phyloP scores from a whole-genome alignment of 2,797 vertebrate genomes.

The Pangasius sanitwongsei region DNA sequence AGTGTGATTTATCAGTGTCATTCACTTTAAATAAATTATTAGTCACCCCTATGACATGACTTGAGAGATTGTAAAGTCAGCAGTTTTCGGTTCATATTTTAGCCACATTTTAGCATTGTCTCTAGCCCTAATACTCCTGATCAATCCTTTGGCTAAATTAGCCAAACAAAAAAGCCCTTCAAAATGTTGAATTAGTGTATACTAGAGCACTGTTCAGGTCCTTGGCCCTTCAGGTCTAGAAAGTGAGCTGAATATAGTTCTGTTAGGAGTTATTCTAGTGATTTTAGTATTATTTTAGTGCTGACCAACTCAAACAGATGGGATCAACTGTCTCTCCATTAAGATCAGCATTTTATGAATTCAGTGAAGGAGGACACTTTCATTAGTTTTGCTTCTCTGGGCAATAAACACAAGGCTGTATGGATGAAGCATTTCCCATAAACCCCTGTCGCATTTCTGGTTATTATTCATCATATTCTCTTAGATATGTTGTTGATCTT shows the following conservation, averaged over 20 bases:
- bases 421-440: background rate
- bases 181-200: no score
- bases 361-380: background rate
- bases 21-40: background rate
- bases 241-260: background rate
- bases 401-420: background rate
- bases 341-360: background rate
- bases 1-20: background rate
- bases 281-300: constrained; percentile 3
- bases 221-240: background rate
- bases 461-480: background rate
- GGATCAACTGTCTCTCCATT: background rate
- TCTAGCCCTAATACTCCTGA: background rate
- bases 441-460: background rate
- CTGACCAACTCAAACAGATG: background rate
- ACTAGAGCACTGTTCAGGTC: background rate
- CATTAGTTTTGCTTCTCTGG: constrained; percentile 9
- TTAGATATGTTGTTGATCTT: background rate
- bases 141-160: background rate
- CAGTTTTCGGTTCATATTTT: background rate
- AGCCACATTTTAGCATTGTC: background rate
- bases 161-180: background rate
- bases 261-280: background rate
- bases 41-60: background rate
- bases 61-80: background rate